These are phyloP conservation scores for Cheiracanthium punctorium DNA, from an alignment of 2,888 invertebrate genomes.

Conservation along the genomic window DNA sequence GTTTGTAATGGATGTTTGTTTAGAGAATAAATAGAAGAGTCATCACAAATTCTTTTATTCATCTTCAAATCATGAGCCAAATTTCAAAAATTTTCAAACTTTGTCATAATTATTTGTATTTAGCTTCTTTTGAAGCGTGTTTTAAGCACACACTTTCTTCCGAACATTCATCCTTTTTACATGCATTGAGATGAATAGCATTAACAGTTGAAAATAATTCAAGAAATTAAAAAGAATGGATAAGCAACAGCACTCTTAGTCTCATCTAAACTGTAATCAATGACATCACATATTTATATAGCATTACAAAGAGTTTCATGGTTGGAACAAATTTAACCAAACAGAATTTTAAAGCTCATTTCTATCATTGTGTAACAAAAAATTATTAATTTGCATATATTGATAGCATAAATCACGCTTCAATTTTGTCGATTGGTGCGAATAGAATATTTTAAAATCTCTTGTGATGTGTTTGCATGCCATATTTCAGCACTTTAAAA, in stretches of 20 bases:
- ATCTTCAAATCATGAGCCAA: conserved; percentile 14
- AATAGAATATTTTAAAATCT: no score
- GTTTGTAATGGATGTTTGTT: no score
- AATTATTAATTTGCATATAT: no score
- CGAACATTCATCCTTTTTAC: conserved; percentile 29
- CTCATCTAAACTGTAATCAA: conserved; percentile 10
- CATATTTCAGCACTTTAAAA: no score
- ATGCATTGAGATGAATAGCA: conserved; percentile 43
- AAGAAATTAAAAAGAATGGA: neutral
- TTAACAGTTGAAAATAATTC: conserved; percentile 30
- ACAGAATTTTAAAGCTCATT: neutral
- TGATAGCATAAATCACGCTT: no score
- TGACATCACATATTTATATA: conserved; percentile 10
- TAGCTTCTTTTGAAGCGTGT: neutral
- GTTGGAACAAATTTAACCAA: neutral
- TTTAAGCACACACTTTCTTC: neutral
- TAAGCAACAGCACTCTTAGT: neutral
- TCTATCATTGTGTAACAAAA: no score
- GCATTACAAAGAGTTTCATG: conserved; percentile 8
- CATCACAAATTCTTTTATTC: conserved; percentile 58
- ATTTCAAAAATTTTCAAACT: conserved; percentile 11
- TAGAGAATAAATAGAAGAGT: neutral
- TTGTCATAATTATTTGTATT: neutral
- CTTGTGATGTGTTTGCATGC: no score
- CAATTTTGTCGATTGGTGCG: no score